A percentile compares a stretch with the other conserved stretches of the same genome.
These are phyloP conservation scores for Frankliniella fusca DNA, from an alignment of 2,888 invertebrate genomes.

Conservation along the genomic window DNA sequence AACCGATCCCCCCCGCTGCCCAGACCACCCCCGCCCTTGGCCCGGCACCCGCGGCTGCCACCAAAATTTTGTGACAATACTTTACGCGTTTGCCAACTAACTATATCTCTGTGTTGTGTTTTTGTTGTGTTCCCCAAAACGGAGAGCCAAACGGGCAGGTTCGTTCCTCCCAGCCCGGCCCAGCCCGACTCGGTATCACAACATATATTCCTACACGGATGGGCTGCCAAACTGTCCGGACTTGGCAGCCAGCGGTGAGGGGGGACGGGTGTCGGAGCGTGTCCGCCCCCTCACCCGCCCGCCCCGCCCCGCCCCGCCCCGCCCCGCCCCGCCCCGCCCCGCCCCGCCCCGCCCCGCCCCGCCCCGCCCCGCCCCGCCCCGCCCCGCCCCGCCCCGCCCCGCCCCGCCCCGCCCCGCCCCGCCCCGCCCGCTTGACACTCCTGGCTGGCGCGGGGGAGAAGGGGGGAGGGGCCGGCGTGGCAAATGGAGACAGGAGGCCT, in stretches of 20 bases:
- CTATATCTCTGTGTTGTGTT: too few relatives aligned
- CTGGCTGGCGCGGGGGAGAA: neutral
- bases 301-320: neutral
- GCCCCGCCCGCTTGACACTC: neutral
- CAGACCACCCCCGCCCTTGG: too few relatives aligned
- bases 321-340: neutral
- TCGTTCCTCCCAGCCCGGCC: slow-evolving; percentile 10
- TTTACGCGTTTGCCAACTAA: too few relatives aligned
- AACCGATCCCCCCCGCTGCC: too few relatives aligned
- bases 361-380: neutral
- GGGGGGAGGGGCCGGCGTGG: neutral
- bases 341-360: too few relatives aligned
- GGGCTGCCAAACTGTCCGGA: neutral
- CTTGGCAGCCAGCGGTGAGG: neutral
- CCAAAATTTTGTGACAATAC: too few relatives aligned
- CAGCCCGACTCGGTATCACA: neutral
- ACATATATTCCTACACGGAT: neutral
- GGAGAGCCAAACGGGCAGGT: neutral
- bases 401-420: neutral
- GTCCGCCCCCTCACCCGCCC: neutral
- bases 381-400: neutral
- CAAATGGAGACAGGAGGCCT: neutral
- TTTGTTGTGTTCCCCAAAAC: too few relatives aligned
- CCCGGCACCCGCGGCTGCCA: too few relatives aligned
- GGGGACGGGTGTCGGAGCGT: neutral